phyloP scores from a whole-genome alignment of 2,113 vertebrate species.

The Panurus biarmicus region DNA sequence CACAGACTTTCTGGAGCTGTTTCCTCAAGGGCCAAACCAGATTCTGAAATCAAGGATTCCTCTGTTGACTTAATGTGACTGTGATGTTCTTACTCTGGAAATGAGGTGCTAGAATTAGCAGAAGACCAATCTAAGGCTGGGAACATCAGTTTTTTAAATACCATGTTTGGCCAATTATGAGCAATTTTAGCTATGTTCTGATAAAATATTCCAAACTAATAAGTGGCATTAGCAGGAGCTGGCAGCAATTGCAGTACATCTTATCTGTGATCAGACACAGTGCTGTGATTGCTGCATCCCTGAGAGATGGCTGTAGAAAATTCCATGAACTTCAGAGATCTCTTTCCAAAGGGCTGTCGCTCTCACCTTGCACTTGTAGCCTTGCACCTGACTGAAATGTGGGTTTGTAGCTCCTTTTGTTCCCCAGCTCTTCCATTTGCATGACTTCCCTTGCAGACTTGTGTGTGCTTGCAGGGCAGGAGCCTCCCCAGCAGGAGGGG shows the following conservation, averaged over 20 bases:
- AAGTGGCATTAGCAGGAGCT: neutral
- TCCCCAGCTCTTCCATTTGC: neutral
- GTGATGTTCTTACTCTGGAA: neutral
- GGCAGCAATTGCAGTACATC: neutral
- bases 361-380: neutral
- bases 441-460: neutral
- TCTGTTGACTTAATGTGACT: neutral
- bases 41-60: neutral
- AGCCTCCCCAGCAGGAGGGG: neutral
- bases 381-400: neutral
- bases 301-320: neutral
- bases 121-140: neutral
- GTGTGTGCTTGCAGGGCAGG: neutral
- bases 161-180: neutral
- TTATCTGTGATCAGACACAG: neutral
- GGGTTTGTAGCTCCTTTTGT: neutral
- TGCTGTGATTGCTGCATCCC: neutral
- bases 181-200: neutral
- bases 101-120: neutral
- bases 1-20: neutral
- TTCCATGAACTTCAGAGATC: neutral
- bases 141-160: neutral
- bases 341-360: neutral
- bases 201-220: neutral
- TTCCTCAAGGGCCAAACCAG: neutral